Percentiles rank a stretch among this genome's conserved stretches.
phyloP scores from a whole-genome alignment of 2,113 vertebrate genomes.

The Sterna hirundo region DNA sequence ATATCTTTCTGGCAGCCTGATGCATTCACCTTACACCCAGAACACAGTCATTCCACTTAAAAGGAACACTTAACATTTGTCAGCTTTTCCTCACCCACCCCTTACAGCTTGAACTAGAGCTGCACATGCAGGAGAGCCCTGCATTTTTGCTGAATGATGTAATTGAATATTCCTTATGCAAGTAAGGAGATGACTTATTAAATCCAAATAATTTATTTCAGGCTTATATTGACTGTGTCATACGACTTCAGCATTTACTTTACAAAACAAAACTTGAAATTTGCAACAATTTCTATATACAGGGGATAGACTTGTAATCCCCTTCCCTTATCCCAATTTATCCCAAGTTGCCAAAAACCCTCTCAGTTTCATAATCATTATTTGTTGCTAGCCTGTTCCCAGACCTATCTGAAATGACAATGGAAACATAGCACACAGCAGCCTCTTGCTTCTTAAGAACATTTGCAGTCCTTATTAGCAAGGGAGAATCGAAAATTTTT shows the following conservation, averaged over 20 bases:
- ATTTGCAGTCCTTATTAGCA: constrained; percentile 25
- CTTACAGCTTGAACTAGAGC: not conserved
- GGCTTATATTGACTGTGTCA: not conserved
- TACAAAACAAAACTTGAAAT: not conserved
- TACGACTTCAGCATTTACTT: not conserved
- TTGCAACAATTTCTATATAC: not conserved
- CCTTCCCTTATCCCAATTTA: not conserved
- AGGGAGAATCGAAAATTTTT: not conserved
- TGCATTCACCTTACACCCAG: constrained; percentile 10
- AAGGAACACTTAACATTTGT: not conserved
- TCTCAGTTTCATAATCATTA: not conserved
- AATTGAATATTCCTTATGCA: not conserved
- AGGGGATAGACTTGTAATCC: not conserved
- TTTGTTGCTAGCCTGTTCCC: not conserved
- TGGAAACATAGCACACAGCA: not conserved
- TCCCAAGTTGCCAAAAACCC: not conserved
- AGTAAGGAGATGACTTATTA: not conserved
- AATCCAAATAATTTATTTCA: not conserved
- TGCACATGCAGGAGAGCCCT: not conserved
- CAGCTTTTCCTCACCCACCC: constrained; percentile 16
- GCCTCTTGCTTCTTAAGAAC: not conserved
- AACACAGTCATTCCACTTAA: constrained; percentile 5
- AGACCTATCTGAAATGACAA: not conserved
- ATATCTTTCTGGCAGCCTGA: not conserved
- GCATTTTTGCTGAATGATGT: constrained; percentile 49